Base-by-base conservation (phyloP, 2,113 vertebrate genomes). In the Notothenia coriiceps region DNA sequence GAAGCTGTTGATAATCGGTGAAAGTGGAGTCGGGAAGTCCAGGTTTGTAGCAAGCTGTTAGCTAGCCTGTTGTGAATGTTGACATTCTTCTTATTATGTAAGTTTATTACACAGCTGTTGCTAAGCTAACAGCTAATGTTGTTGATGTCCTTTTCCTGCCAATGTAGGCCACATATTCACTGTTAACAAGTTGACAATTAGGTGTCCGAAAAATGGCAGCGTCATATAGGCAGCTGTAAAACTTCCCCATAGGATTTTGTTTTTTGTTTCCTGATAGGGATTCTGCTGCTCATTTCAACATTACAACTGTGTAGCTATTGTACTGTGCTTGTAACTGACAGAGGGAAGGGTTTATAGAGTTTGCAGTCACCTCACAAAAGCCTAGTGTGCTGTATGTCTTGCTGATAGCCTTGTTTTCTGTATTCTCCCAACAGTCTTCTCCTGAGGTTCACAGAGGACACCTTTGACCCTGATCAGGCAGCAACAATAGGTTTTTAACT, bases 1-100 rank as follows among this genome's bases (percentile, higher is more conserved):
- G 56, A 99, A 99, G 84, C 96, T 99, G 85, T 91, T 99, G 77
- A 99, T 99, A 69, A 99, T 99, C 59, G 97, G 98, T 29, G 98
- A 99, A 89, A 99, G 98, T 56, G 97, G 98, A 44, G 98, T 99
- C 51, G 98, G 98, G 79, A 99, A 99, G 85, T 99, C 98, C 77
- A 99, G 98, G 98, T 99, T 81, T 52, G 33, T 20, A 57, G 72
- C 25, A 17, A 52, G 56, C 63, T 11, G 1, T 4, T 6, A 70
- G 87, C 82, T 92, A 90, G 90, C 89, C 20, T 75, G 85, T 77
- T 69, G 78, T 67, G 46, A 51, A 49, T 92, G 91, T 91, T 90
- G 75, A 91, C 82, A 66, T 73, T 74, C 12, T 61, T 47, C 6
- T 78, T 71, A 77, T 91, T 81, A 64, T 73, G 77, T 54, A 83